Conservation (phyloP, 2,888 invertebrate genomes). For the Tanytarsus gracilentus region DNA sequence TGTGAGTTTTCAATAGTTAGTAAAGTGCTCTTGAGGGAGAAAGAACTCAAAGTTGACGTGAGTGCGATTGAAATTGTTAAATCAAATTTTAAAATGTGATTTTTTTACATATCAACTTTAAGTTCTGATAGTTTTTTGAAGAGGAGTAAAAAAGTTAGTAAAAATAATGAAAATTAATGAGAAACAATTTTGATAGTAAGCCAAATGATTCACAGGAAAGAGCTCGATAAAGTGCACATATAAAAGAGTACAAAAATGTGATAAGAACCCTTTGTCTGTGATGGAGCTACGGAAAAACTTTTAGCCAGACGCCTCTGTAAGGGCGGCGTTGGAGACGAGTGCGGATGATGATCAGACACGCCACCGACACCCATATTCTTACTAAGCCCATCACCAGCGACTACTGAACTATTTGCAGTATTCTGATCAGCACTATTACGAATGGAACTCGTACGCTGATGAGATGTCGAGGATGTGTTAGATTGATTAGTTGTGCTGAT, state of each 20-base stretch:
- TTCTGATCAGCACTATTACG: constrained; percentile 30
- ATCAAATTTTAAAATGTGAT: too few species aligned
- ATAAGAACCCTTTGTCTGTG: constrained; percentile 45
- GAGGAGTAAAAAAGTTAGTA: too few species aligned
- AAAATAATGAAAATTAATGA: too few species aligned
- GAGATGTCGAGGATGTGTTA: constrained; percentile 12
- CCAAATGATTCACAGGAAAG: neutral
- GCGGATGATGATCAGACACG: constrained; percentile 45
- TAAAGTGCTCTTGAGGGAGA: neutral
- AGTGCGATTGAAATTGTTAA: too few species aligned
- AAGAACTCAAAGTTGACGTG: neutral
- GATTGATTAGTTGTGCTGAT: constrained; percentile 21
- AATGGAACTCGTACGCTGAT: constrained; percentile 31
- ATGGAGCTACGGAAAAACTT: constrained; percentile 82
- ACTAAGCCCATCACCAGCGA: constrained; percentile 30
- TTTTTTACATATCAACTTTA: too few species aligned
- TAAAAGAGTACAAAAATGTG: constrained; percentile 7
- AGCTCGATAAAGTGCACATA: neutral
- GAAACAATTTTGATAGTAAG: too few species aligned
- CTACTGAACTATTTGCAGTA: constrained; percentile 32
- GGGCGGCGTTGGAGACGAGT: constrained; percentile 71
- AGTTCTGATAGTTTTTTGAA: too few species aligned
- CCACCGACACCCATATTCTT: constrained; percentile 32
- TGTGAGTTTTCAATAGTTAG: neutral
- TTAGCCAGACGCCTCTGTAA: constrained; percentile 81